Evolutionary conservation across 2,888 invertebrate genomes (phyloP).

Genomic region (Baronia brevicornis): DNA sequence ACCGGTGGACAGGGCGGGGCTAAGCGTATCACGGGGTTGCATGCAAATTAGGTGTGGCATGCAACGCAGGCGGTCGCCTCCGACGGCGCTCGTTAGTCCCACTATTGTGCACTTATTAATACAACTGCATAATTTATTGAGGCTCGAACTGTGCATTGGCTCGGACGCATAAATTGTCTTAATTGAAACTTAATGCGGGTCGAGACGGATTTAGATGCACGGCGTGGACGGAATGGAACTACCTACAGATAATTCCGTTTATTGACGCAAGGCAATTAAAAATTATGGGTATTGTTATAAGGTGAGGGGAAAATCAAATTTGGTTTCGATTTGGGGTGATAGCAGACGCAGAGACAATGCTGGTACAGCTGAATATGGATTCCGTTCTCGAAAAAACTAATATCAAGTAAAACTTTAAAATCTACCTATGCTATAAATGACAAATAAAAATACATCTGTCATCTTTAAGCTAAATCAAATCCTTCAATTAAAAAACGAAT

Average conservation of each 20-base stretch:
- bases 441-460: no score
- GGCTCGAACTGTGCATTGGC: slow-evolving; percentile 36
- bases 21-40: slow-evolving; percentile 52
- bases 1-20: slow-evolving; percentile 28
- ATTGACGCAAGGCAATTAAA: slow-evolving; percentile 9
- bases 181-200: slow-evolving; percentile 70
- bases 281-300: slow-evolving; percentile 12
- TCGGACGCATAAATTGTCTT: slow-evolving; percentile 59
- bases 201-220: slow-evolving; percentile 21
- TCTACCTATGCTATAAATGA: no score
- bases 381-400: no score
- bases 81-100: slow-evolving; percentile 53
- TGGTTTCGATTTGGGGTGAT: no score
- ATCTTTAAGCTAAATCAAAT: no score
- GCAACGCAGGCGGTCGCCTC: slow-evolving; percentile 50
- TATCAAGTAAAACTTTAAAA: no score
- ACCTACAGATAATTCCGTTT: slow-evolving; percentile 8
- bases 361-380: no score
- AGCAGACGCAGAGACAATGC: no score
- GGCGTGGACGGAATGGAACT: slow-evolving; percentile 4
- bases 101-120: slow-evolving; percentile 67
- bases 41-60: slow-evolving; percentile 67
- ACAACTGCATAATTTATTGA: slow-evolving; percentile 63
- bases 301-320: slow-evolving; percentile 4
- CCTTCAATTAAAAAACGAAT: no score